A percentile compares a stretch with the other conserved stretches of the same genome.
These are phyloP conservation scores for Psittacula echo DNA, from an alignment of 2,797 vertebrate species.

Conservation along the genomic window DNA sequence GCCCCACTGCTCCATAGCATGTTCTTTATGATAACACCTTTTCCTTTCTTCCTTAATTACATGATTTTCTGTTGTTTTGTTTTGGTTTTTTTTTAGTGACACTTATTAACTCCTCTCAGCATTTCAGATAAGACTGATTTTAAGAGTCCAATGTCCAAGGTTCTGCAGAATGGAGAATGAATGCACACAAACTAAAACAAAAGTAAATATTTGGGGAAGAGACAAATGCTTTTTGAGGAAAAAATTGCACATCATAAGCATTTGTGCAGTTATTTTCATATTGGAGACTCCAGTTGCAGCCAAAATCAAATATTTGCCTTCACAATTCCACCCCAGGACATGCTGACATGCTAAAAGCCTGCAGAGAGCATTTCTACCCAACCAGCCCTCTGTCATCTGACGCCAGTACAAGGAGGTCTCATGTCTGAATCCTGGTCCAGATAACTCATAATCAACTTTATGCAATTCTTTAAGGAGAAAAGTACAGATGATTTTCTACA, in stretches of 20 bases:
- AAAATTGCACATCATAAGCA: not conserved
- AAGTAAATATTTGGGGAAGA: constrained; percentile 48
- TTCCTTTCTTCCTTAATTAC: not conserved
- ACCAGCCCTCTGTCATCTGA: not conserved
- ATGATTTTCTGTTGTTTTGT: not conserved
- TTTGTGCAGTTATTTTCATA: not conserved
- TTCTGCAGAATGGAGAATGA: not conserved
- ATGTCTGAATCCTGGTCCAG: not conserved
- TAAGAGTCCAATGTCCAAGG: not conserved
- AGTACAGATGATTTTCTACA: not conserved
- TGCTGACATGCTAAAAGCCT: not conserved
- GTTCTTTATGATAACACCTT: not conserved
- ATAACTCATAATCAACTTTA: not conserved
- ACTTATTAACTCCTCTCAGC: not conserved
- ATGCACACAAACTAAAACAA: not conserved
- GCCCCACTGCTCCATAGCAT: not conserved
- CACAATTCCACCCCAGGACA: not conserved
- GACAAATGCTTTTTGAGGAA: not conserved
- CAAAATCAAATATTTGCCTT: constrained; percentile 48
- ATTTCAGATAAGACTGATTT: not conserved
- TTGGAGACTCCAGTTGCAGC: not conserved
- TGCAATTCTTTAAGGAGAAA: not conserved
- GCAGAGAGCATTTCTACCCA: not conserved
- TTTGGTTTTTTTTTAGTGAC: not conserved
- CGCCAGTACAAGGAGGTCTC: not conserved